Base-by-base conservation (phyloP, 2,797 vertebrate species). In the Novumbra hubbsi region DNA sequence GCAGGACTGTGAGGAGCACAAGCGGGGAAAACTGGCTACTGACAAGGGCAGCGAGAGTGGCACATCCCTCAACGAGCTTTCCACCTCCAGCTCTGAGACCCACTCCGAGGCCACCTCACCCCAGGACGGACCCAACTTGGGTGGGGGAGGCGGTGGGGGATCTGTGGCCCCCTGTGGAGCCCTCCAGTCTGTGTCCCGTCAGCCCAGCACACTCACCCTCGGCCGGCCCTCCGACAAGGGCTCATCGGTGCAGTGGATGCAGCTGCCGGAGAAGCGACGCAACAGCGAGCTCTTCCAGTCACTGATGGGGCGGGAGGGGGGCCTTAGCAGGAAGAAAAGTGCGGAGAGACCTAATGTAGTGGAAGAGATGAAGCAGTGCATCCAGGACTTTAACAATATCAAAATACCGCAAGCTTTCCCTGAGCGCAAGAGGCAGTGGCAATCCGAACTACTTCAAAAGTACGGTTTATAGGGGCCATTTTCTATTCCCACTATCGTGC, bases 241-340 rank as follows among this genome's bases (percentile, higher is more conserved):
- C 0, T 93, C 92, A 0, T 94, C 93, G 0, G 90, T 94, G 71
- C 95, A 95, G 68, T 95, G 95, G 95, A 94, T 95, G 91, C 94
- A 94, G 30, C 84, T 91, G 0, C 91, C 95, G 2, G 94, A 96
- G 82, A 96, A 95, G 88, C 93, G 95, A 80, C 93, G 95, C 65
- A 96, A 96, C 90, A 96, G 95, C 76, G 95, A 96, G 92, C 94
- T 96, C 78, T 96, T 96, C 91, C 95, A 96, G 89, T 95, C 95
- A 19, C 91, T 96, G 80, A 95, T 95, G 9, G 95, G 93, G 52
- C 88, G 94, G 78, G 94, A 94, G 84, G 93, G 93, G 4, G 95
- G 95, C 63, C 93, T 96, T 72, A 95, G 93, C 73, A 94, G 95
- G 90, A 94, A 93, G 90, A 96, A 94, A 88, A 92, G 93, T 57